phyloP scores from a whole-genome alignment of 2,113 vertebrate species.

The Cygnus atratus region DNA sequence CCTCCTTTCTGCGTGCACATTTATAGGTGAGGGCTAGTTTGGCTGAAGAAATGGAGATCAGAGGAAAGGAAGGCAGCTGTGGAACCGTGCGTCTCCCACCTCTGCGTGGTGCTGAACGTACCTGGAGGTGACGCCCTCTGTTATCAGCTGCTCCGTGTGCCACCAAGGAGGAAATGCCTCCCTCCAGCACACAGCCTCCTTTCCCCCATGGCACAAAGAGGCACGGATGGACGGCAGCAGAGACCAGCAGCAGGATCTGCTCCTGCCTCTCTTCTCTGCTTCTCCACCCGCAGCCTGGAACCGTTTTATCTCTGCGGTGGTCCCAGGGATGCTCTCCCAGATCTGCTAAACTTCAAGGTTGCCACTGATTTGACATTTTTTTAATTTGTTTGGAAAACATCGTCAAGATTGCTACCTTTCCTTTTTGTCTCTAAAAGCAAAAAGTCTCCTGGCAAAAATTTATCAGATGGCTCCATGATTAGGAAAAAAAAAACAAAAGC shows the following conservation, averaged over 20 bases:
- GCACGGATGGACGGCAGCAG: not conserved
- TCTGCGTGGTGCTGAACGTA: not conserved
- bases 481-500: not conserved
- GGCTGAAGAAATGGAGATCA: not conserved
- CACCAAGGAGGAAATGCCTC: not conserved
- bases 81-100: no score
- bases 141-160: no score
- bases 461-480: accelerated
- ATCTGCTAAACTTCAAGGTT: not conserved
- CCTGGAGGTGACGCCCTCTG: not conserved
- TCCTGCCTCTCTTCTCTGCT: not conserved
- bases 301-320: accelerated
- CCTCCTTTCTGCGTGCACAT: not conserved
- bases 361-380: not conserved
- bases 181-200: not conserved
- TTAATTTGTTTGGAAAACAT: not conserved
- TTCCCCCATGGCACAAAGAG: not conserved
- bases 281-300: not conserved
- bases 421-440: not conserved
- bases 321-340: not conserved
- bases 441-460: not conserved
- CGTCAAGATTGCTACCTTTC: not conserved
- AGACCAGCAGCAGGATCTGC: not conserved
- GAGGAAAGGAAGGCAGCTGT: not conserved
- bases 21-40: not conserved